Percentiles rank a stretch among this genome's conserved stretches.
phyloP scores from a whole-genome alignment of 2,797 vertebrate genomes.

The Myotis myotis region DNA sequence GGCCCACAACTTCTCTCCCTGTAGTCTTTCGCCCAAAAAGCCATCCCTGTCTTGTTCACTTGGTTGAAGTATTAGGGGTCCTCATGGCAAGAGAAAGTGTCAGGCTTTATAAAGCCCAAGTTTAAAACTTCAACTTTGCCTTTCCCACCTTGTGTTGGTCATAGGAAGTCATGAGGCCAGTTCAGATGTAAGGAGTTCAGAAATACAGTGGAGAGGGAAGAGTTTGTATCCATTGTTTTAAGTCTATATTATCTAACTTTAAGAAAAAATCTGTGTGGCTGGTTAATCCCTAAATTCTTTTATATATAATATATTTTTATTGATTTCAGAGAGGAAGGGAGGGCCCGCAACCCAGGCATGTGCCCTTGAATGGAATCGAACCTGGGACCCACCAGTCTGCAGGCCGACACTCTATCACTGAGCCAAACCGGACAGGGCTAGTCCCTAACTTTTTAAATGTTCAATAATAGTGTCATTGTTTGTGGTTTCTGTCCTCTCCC shows the following conservation, averaged over 20 bases:
- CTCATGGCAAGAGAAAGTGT: neutral
- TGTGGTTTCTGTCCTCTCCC: neutral
- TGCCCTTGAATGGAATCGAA: no score
- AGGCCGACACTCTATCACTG: no score
- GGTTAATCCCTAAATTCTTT: neutral
- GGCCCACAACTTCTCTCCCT: neutral
- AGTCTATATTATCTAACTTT: neutral
- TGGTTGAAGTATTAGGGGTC: neutral
- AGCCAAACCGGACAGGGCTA: neutral
- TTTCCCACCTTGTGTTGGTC: neutral
- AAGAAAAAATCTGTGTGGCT: neutral
- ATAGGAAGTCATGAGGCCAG: neutral
- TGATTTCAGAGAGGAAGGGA: no score
- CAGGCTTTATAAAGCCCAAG: neutral
- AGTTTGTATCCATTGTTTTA: neutral
- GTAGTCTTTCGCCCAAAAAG: neutral
- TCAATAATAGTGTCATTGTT: neutral
- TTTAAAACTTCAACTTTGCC: neutral
- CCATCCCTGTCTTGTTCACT: neutral
- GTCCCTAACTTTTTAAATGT: neutral
- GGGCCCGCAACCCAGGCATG: no score
- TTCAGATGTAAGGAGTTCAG: neutral
- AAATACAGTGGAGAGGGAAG: neutral
- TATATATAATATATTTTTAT: no score
- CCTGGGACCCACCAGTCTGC: no score